These are phyloP conservation scores for Hemitrygon akajei DNA, from an alignment of 2,797 vertebrate species.

Conservation along the genomic window DNA sequence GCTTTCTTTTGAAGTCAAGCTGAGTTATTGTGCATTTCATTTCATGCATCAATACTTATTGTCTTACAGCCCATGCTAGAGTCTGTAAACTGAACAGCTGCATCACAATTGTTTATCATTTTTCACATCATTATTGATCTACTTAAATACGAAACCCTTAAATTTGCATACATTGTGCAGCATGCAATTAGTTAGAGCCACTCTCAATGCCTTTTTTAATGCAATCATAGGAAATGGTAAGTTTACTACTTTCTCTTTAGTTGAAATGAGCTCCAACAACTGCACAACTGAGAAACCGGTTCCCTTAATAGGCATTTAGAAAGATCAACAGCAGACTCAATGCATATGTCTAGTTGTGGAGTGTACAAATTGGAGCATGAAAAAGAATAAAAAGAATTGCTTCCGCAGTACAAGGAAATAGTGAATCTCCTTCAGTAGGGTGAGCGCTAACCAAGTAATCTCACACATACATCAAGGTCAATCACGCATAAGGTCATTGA, in stretches of 20 bases:
- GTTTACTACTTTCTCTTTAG: not conserved
- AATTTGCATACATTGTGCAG: not conserved
- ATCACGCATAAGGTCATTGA: not conserved
- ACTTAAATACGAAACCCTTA: not conserved
- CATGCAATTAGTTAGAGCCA: not conserved
- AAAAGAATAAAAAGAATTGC: not conserved
- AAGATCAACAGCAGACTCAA: not conserved
- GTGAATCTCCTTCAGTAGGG: not conserved
- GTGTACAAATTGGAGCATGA: not conserved
- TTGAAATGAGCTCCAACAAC: not conserved
- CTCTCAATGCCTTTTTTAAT: not conserved
- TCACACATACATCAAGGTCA: not conserved
- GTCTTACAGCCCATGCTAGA: not conserved
- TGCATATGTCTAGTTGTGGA: not conserved
- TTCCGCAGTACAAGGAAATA: not conserved
- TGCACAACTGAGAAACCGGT: not conserved
- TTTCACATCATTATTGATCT: not conserved
- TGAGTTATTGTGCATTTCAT: not conserved
- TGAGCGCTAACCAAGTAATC: not conserved
- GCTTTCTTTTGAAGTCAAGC: not conserved
- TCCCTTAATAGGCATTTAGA: constrained; percentile 9
- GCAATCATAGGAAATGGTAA: not conserved
- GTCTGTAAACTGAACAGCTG: not conserved
- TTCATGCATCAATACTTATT: not conserved
- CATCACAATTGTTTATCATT: not conserved